Evolutionary conservation across 53 echinoderm and acorn worm genomes (phyloP).

Genomic region (Patiria pectinifera): DNA sequence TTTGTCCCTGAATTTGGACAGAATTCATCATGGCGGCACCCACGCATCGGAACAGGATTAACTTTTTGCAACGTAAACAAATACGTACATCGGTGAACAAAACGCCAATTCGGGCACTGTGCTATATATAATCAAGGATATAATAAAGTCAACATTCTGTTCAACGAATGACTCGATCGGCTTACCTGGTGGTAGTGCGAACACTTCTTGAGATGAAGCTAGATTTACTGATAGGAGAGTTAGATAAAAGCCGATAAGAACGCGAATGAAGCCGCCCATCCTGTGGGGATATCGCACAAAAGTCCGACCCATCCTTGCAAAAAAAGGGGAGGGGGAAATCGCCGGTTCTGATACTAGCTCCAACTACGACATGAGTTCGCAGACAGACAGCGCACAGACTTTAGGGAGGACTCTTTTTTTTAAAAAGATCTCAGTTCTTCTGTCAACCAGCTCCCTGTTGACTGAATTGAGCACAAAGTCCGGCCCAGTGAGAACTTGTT

Average conservation of each 20-base stretch:
- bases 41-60: conserved; percentile 32
- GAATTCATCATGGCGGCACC: conserved; percentile 55
- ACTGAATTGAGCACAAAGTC: not conserved
- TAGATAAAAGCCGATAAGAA: conserved; percentile 34
- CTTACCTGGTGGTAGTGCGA: conserved; percentile 57
- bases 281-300: conserved; percentile 41
- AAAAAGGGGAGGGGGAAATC: conserved; percentile 9
- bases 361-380: conserved; percentile 53
- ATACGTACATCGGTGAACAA: conserved; percentile 24
- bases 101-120: not conserved
- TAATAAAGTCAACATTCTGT: not conserved
- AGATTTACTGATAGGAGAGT: conserved; percentile 45
- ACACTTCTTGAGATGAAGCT: conserved; percentile 31
- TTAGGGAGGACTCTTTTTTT: conserved; percentile 2
- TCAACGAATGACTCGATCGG: not conserved
- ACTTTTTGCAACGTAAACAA: conserved; percentile 64
- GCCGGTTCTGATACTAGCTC: conserved; percentile 31
- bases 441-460: not conserved
- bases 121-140: no score
- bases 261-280: conserved; percentile 33
- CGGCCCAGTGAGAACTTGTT: conserved; percentile 4
- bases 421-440: conserved; percentile 14
- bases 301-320: conserved; percentile 48
- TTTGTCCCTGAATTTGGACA: conserved; percentile 33
- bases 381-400: conserved; percentile 27